Conservation (phyloP, 2,113 vertebrate species). For the Pomatorhinus ruficollis region DNA sequence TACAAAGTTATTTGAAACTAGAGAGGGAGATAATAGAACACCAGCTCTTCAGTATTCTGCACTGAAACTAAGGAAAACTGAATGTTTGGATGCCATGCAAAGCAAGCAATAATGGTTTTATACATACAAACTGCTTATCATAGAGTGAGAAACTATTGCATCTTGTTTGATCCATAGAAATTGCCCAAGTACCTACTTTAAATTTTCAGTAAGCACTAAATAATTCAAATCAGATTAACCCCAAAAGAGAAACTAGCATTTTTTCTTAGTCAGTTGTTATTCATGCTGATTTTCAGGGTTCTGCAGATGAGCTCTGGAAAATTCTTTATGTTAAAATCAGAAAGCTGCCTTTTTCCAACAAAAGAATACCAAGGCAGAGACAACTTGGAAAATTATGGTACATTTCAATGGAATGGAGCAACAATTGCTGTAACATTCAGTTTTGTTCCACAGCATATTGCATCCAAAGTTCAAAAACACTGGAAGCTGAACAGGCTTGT, state of each 20-base stretch:
- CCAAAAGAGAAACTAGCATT: neutral
- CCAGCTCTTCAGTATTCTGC: neutral
- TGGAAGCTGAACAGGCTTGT: rapidly evolving
- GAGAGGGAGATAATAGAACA: neutral
- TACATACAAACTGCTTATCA: neutral
- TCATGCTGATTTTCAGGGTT: rapidly evolving
- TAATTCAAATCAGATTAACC: neutral
- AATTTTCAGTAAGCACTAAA: neutral
- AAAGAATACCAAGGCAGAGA: neutral
- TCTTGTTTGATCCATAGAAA: neutral
- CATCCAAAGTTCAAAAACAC: neutral
- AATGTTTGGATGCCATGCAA: neutral
- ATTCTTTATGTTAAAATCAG: neutral
- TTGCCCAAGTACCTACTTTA: neutral
- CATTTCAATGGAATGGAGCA: neutral
- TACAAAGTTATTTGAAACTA: neutral
- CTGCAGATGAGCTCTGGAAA: neutral
- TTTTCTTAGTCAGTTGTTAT: neutral
- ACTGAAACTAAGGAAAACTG: neutral
- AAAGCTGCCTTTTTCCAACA: neutral
- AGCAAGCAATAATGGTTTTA: neutral
- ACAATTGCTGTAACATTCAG: neutral
- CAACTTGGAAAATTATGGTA: neutral
- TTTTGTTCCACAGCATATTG: rapidly evolving
- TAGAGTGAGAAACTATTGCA: neutral